Evolutionary conservation across 1,140 invertebrate genomes (phyloP).

Genomic region (Trialeurodes vaporariorum): DNA sequence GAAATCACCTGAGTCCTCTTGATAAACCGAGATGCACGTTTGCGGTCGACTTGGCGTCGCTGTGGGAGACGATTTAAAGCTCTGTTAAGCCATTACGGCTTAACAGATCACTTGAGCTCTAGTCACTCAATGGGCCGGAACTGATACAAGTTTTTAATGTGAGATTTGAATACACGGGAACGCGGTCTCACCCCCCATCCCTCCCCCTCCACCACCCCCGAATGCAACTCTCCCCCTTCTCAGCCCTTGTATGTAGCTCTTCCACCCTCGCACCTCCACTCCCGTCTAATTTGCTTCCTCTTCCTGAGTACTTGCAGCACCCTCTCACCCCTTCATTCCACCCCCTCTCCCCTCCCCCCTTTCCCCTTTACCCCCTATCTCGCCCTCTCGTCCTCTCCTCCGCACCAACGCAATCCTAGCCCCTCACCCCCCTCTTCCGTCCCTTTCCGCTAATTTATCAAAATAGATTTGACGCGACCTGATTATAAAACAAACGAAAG

Average conservation of each 20-base stretch:
- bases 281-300: neutral
- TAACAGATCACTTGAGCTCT: neutral
- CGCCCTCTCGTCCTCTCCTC: too few species aligned
- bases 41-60: too few species aligned
- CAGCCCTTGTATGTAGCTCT: too few species aligned
- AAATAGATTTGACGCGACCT: neutral
- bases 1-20: too few species aligned
- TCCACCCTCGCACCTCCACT: too few species aligned
- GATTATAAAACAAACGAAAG: neutral
- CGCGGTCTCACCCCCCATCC: neutral
- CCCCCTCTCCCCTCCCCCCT: too few species aligned
- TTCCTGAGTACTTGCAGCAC: neutral
- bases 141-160: slow-evolving; percentile 1
- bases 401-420: neutral
- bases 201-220: neutral
- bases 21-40: too few species aligned
- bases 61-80: neutral
- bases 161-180: neutral
- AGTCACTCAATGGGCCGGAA: neutral
- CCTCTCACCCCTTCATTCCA: neutral
- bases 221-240: neutral
- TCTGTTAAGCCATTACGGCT: neutral
- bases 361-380: too few species aligned
- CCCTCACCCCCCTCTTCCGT: too few species aligned
- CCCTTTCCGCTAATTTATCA: neutral